Conservation (phyloP, 2,888 invertebrate genomes). For the Ochropacha duplaris region DNA sequence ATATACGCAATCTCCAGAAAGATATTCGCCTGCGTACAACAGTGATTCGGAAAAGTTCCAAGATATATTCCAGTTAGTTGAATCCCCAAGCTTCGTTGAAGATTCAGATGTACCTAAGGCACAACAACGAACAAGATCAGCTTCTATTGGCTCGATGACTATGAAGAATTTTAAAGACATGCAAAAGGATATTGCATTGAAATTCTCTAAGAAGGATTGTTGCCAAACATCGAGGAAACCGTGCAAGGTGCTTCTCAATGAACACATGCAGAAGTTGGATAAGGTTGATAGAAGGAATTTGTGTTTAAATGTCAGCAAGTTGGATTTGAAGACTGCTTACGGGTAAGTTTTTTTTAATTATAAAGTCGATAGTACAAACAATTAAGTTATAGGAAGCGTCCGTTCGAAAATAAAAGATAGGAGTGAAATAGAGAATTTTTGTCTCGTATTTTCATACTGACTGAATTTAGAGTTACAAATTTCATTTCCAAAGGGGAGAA, state of each 20-base stretch:
- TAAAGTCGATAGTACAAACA: too few relatives aligned
- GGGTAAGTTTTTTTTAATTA: slow-evolving; percentile 48
- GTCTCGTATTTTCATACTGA: too few relatives aligned
- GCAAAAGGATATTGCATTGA: slow-evolving; percentile 58
- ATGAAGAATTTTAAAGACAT: slow-evolving; percentile 68
- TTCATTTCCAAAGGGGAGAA: too few relatives aligned
- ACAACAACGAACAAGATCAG: slow-evolving; percentile 32
- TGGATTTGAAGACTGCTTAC: slow-evolving; percentile 56
- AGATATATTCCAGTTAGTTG: slow-evolving; percentile 47
- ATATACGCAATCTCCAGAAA: slow-evolving; percentile 51
- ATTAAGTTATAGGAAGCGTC: too few relatives aligned
- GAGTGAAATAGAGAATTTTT: too few relatives aligned
- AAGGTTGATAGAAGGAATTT: slow-evolving; percentile 46
- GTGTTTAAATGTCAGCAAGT: slow-evolving; percentile 52
- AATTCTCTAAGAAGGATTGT: slow-evolving; percentile 62
- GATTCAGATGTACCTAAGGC: slow-evolving; percentile 27
- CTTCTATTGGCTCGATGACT: slow-evolving; percentile 46
- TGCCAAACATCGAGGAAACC: slow-evolving; percentile 49
- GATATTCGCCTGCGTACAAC: slow-evolving; percentile 52
- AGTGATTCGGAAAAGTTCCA: slow-evolving; percentile 65
- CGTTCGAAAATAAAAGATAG: too few relatives aligned
- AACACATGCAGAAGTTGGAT: slow-evolving; percentile 47
- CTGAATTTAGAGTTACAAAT: too few relatives aligned
- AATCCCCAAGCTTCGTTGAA: slow-evolving; percentile 27
- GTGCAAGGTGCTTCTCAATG: slow-evolving; percentile 57